These are phyloP conservation scores for Aphidius gifuensis DNA, from an alignment of 1,140 invertebrate species.

Conservation along the genomic window DNA sequence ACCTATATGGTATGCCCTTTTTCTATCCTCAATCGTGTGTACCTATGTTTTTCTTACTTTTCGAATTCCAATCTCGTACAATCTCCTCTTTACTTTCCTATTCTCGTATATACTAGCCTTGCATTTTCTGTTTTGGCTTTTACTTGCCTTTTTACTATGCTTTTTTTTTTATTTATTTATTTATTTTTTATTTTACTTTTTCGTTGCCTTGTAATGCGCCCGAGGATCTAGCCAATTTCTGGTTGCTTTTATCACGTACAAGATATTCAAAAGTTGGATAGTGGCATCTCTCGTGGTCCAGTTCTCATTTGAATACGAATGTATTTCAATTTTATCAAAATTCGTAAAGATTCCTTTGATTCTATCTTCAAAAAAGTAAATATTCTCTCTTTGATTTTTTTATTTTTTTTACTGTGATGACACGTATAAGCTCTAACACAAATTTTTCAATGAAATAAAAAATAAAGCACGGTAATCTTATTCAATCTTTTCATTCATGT, in stretches of 20 bases:
- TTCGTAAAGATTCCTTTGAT: constrained; percentile 13
- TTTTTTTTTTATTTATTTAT: no score
- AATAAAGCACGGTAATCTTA: no score
- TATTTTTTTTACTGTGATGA: not conserved
- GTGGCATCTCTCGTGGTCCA: constrained; percentile 3
- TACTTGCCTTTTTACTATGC: no score
- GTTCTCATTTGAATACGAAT: constrained; percentile 30
- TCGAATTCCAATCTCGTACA: constrained; percentile 27
- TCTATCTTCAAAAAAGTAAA: not conserved
- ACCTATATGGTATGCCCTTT: no score
- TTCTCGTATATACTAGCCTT: not conserved
- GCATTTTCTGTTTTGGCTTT: not conserved
- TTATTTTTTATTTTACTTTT: no score
- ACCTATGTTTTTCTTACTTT: constrained; percentile 20
- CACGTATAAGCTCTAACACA: not conserved
- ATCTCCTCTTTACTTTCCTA: constrained; percentile 12
- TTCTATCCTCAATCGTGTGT: not conserved
- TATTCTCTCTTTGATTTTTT: not conserved
- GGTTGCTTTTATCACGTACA: constrained; percentile 10
- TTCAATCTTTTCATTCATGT: no score
- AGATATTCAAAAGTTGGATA: not conserved
- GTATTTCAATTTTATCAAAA: constrained; percentile 30
- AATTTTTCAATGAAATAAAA: no score
- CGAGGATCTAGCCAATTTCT: not conserved
- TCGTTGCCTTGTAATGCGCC: not conserved